Base-by-base conservation (phyloP, 2,113 vertebrate genomes). In the Balaenoptera acutorostrata region DNA sequence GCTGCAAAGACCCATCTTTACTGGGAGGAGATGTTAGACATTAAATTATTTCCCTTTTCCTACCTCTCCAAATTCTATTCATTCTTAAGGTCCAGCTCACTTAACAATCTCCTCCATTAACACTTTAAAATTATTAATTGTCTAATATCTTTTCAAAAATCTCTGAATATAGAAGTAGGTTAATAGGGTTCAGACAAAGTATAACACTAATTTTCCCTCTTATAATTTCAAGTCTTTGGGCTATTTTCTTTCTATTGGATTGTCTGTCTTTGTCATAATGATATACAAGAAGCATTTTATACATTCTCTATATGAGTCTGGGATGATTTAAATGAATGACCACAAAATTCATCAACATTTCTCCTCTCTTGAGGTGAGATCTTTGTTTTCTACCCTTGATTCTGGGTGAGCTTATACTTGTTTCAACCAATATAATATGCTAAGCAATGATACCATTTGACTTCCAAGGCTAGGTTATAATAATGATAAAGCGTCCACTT, bases 141-240 rank as follows among this genome's bases (percentile, higher is more conserved):
- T 75, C 21, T 36, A 72, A 57, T 95, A 69, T 80, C 3, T 90
- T 92, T 78, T 39, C 72, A 39, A 8, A 84, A 33, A 59, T 90
- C 23, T 93, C 93, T 97, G 52, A 89, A 44, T 95, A 31, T 55
- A 77, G 15, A 86, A 77, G 44, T 89, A 93, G 66, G 66, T 84
- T 94, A 85, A 90, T 87, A 66, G 61, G 52, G 72, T 83, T 93
- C 80, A 86, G 66, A 27, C 27, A 69, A 88, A 74, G 7, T 46
- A 77, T 84, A 84, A 74, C 21, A 90, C 13, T 90, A 88, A 96
- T 90, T 87, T 90, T 72, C 12, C 90, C 29, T 71, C 61, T 49
- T 44, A 75, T 61, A 49, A 77, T 85, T 87, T 92, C 21, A 95
- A 93, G 29, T 61, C 18, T 77, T 88, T 25, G 20, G 8, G 11